Conservation (phyloP, 2,113 vertebrate species). For the Tupaia chinensis region DNA sequence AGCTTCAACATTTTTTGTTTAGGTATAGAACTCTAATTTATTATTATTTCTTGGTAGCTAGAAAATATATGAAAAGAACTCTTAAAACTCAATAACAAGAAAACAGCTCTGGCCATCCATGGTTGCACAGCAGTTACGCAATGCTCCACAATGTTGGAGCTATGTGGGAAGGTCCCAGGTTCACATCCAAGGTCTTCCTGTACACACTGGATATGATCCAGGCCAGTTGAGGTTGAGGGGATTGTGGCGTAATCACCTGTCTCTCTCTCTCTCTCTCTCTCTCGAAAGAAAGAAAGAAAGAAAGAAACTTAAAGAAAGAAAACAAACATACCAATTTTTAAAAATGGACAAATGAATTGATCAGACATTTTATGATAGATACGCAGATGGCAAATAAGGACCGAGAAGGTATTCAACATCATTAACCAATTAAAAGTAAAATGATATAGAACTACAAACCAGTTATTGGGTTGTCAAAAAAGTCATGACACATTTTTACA, state of each 20-base stretch:
- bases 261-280: too few species aligned
- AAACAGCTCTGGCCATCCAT: background rate
- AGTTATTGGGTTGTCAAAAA: background rate
- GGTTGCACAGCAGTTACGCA: too few species aligned
- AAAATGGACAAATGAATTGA: background rate
- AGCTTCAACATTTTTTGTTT: background rate
- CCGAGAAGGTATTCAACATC: background rate
- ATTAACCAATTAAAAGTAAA: background rate
- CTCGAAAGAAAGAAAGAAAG: too few species aligned
- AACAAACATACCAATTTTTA: background rate
- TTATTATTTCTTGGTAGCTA: conserved; percentile 12
- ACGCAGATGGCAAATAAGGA: background rate
- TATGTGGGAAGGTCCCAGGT: too few species aligned
- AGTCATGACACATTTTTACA: too few species aligned
- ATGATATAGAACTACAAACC: background rate
- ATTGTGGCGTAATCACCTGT: too few species aligned
- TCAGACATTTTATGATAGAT: background rate
- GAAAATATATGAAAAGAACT: background rate
- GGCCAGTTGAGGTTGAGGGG: too few species aligned
- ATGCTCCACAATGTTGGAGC: too few species aligned
- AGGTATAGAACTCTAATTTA: background rate
- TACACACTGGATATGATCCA: too few species aligned
- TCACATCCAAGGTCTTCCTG: too few species aligned
- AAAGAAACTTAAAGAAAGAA: too few species aligned
- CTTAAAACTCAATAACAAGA: conserved; percentile 3